phyloP scores from a whole-genome alignment of 2,113 vertebrate genomes.

The Pao palembangensis region DNA sequence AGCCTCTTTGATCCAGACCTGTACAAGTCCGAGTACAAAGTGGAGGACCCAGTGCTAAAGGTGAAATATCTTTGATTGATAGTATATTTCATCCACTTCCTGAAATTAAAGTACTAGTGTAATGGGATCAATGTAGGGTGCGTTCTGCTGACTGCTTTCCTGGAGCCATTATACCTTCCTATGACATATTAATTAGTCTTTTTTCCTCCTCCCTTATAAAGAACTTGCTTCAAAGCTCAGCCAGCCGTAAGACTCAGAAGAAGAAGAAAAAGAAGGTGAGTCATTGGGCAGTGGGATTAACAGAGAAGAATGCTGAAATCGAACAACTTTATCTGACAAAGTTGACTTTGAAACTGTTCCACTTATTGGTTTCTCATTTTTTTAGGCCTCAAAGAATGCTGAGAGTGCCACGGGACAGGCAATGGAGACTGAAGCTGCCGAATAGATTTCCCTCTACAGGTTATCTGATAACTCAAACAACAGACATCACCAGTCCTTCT shows the following conservation, averaged over 20 bases:
- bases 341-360: neutral
- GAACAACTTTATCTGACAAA: neutral
- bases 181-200: conserved; percentile 7
- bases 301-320: neutral
- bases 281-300: neutral
- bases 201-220: conserved; percentile 41
- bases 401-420: conserved; percentile 89
- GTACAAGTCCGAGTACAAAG: conserved; percentile 91
- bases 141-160: conserved; percentile 11
- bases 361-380: conserved; percentile 4
- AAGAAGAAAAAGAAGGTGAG: conserved; percentile 99
- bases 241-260: conserved; percentile 96
- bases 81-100: neutral
- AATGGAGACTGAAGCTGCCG: conserved; percentile 84
- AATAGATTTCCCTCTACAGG: conserved; percentile 69
- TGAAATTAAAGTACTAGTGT: neutral
- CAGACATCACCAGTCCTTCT: conserved; percentile 63
- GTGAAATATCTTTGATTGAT: conserved; percentile 57
- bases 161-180: conserved; percentile 20
- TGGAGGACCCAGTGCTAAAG: conserved; percentile 94
- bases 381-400: conserved; percentile 90
- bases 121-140: neutral
- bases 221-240: conserved; percentile 94
- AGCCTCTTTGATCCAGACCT: conserved; percentile 89
- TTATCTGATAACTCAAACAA: conserved; percentile 71